Evolutionary conservation across 2,797 vertebrate genomes (phyloP).

Genomic region (Falco concolor): DNA sequence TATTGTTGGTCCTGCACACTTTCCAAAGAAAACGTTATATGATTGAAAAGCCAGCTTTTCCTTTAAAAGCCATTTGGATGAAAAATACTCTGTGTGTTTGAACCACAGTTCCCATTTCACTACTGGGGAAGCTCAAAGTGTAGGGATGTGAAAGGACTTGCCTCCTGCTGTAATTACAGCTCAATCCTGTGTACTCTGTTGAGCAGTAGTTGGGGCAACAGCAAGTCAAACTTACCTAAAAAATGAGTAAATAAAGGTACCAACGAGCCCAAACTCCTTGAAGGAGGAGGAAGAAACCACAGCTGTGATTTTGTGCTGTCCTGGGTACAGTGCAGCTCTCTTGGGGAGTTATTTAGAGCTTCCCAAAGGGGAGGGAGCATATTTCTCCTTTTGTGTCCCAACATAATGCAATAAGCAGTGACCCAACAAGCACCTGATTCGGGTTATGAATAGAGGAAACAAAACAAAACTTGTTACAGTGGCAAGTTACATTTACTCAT

Average conservation of each 20-base stretch:
- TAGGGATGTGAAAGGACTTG: neutral
- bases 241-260: neutral
- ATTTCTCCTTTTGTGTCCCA: neutral
- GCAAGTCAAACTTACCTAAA: neutral
- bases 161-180: neutral
- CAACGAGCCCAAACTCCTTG: neutral
- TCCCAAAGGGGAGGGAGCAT: neutral
- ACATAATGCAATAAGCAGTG: neutral
- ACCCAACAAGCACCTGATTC: neutral
- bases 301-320: neutral
- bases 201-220: neutral
- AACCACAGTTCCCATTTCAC: neutral
- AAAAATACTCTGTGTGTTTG: neutral
- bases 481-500: neutral
- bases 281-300: neutral
- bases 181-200: rapidly evolving
- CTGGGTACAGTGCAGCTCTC: neutral
- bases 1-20: neutral
- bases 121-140: neutral
- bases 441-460: neutral
- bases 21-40: neutral
- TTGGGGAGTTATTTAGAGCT: neutral
- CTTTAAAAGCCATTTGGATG: neutral
- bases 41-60: constrained; percentile 1
- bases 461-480: neutral